Evolutionary conservation across 2,888 invertebrate genomes (phyloP).

Genomic region (Steinernema carpocapsae): DNA sequence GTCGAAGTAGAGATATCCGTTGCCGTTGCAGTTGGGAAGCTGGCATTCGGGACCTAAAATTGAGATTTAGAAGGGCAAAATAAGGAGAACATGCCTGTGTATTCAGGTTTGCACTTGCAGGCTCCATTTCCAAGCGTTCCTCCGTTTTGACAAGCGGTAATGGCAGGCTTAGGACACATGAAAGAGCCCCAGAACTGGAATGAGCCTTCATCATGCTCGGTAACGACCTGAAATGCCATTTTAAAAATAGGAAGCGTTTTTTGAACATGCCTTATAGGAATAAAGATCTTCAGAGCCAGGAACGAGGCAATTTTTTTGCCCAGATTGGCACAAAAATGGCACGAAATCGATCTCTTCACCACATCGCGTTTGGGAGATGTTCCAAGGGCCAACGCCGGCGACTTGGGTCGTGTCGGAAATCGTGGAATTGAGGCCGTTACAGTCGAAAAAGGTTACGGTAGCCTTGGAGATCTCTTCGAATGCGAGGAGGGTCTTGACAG

Average conservation of each 20-base stretch:
- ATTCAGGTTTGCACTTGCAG: constrained; percentile 1
- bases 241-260: background rate
- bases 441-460: background rate
- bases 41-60: constrained; percentile 7
- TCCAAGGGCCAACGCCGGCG: background rate
- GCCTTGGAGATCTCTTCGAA: background rate
- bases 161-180: background rate
- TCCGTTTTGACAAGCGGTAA: background rate
- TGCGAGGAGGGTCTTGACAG: background rate
- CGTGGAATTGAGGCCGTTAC: background rate
- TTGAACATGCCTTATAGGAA: background rate
- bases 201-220: background rate
- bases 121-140: background rate
- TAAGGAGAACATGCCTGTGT: background rate
- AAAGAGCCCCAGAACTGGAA: constrained; percentile 13
- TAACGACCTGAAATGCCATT: background rate
- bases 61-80: too few relatives aligned
- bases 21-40: constrained; percentile 13
- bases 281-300: background rate
- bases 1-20: background rate
- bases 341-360: background rate
- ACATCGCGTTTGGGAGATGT: background rate
- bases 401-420: background rate
- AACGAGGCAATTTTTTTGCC: background rate
- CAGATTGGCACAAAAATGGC: background rate